Evolutionary conservation across 1,140 invertebrate species (phyloP).

Genomic region (Sipha flava): DNA sequence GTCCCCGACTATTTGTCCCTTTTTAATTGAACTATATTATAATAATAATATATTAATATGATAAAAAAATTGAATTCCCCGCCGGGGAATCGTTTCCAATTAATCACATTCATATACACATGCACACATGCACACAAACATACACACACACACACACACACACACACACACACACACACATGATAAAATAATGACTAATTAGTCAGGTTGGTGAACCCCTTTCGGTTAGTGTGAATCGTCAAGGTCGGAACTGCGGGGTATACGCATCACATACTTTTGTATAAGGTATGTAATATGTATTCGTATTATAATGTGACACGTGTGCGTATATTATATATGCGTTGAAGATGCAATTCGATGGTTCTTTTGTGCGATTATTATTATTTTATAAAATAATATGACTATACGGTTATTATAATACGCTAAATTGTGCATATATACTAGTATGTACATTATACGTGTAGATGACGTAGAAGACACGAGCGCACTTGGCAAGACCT

Average conservation of each 20-base stretch:
- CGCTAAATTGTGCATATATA: too few species aligned
- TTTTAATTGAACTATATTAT: neutral
- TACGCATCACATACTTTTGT: neutral
- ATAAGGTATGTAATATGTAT: neutral
- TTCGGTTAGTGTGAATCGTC: neutral
- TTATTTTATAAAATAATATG: neutral
- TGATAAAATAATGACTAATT: neutral
- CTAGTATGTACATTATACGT: too few species aligned
- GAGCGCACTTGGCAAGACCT: neutral
- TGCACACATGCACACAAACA: too few species aligned
- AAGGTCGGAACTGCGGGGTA: constrained; percentile 19
- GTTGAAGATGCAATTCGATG: neutral
- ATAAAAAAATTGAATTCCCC: neutral
- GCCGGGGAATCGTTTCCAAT: neutral
- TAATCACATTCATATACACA: neutral
- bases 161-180: neutral
- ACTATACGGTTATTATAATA: too few species aligned
- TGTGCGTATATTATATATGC: too few species aligned
- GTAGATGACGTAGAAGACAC: neutral
- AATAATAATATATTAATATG: neutral
- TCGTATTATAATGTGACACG: neutral
- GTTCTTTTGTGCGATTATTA: neutral
- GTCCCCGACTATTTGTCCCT: neutral
- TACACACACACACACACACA: neutral
- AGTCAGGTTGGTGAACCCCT: constrained; percentile 15